Conservation (phyloP, 23 tunicate species). For the Ascidia mentula region DNA sequence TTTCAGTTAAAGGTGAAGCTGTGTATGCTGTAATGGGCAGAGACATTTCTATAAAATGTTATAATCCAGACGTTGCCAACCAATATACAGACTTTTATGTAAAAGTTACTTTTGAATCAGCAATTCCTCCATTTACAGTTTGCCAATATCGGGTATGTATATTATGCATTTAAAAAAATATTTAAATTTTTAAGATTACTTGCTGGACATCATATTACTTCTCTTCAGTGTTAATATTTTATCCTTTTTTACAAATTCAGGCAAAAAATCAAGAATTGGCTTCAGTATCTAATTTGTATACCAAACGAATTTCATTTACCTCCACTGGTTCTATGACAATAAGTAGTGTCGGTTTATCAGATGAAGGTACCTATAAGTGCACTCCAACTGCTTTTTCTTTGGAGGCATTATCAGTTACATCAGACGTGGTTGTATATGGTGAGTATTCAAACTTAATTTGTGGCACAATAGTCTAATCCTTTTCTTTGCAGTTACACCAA, state of each 20-base stretch:
- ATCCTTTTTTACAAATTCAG: neutral
- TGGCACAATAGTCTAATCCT: neutral
- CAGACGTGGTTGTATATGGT: neutral
- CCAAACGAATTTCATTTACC: neutral
- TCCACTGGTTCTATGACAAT: slow-evolving; percentile 6
- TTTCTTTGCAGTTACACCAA: slow-evolving; percentile 19
- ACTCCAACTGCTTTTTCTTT: neutral
- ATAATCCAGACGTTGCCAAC: neutral
- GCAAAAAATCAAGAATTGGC: neutral
- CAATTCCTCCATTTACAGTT: neutral
- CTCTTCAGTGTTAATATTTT: no score
- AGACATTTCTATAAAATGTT: neutral
- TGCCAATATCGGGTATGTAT: neutral
- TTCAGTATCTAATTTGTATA: neutral
- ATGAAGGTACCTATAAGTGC: slow-evolving; percentile 29
- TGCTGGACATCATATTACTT: no score
- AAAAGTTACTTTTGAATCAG: neutral
- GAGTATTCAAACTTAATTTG: neutral
- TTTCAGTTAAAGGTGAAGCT: neutral
- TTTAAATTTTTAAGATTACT: neutral
- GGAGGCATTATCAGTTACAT: neutral
- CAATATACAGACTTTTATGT: neutral
- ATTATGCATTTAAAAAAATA: neutral
- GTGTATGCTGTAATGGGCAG: neutral
- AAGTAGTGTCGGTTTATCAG: slow-evolving; percentile 5